phyloP scores from a whole-genome alignment of 1,140 invertebrate genomes.

The Aplysia californica region DNA sequence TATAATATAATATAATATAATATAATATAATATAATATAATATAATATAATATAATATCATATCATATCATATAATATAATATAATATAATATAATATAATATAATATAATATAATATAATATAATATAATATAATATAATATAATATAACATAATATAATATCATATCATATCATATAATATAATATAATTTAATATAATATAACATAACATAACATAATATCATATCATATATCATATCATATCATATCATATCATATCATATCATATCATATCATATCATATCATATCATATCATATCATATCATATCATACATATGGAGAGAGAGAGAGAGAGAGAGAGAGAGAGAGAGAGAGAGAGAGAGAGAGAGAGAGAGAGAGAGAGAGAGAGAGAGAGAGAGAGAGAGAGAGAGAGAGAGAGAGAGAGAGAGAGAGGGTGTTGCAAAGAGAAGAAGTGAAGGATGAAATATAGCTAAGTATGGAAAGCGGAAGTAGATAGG shows the following conservation, averaged over 20 bases:
- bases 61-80: too few species aligned
- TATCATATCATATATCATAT: too few species aligned
- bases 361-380: conserved; percentile 16
- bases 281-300: too few species aligned
- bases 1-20: too few species aligned
- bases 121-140: not conserved
- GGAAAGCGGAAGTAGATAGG: too few species aligned
- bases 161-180: too few species aligned
- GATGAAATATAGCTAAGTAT: too few species aligned
- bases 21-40: too few species aligned
- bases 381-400: conserved; percentile 16
- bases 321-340: not conserved
- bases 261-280: too few species aligned
- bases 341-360: conserved; percentile 13
- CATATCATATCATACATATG: too few species aligned
- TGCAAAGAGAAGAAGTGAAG: not conserved
- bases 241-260: not conserved
- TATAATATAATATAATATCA: too few species aligned
- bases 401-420: conserved; percentile 14
- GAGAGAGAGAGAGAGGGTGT: not conserved
- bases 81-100: not conserved
- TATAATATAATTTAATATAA: not conserved
- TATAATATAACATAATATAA: too few species aligned
- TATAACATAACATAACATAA: not conserved
- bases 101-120: not conserved